Evolutionary conservation across 53 echinoderm and acorn worm genomes (phyloP), one percentile per base, ranked within the genome.

Genomic region (Pentamera pediparva): DNA sequence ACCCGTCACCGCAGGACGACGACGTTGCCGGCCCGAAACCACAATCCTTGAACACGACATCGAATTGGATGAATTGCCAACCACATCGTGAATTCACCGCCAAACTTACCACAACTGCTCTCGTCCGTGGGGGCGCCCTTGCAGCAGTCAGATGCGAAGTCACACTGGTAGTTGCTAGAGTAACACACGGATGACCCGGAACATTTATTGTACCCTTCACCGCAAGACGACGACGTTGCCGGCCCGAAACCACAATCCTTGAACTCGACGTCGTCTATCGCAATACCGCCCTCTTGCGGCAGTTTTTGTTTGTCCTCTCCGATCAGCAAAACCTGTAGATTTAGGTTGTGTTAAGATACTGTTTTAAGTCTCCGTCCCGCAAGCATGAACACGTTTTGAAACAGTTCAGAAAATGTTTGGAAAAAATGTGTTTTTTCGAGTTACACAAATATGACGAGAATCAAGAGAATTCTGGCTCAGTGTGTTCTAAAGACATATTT

Each of bases 191-290:
- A 31, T 20, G 52, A 34, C 1, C 6, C 31, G 25, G 73, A 20
- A 54, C 73, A 72, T 41, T 67, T 11, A 15, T 38, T 24, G 15
- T 28, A 45, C 27, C 67, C 67, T 10, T 3, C 29, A 29, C 29
- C 65, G 39, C 65, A 65, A 1, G 67, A 7, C 8, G 61, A 33
- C 5, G 20, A 13, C 48, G 29, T 6, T 25, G 20, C n/a, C 35
- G 73, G 35, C 45, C 37, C 39, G 61, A 51, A 81, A 1, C 74
- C 74, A 36, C 81, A 81, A 62, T 81, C 74, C 13, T 60, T 19
- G 49, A 81, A 81, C 22, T 39, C 43, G 11, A 81, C n/a, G 38
- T 81, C 81, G 36, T 81, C 81, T 25, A 81, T 43, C 1, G 81
- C 81, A 33, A 70, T 41, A 60, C 81, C 81, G 47, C 77, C 77